Conservation (phyloP, 2,797 vertebrate species). For the Synaphobranchus kaupii region DNA sequence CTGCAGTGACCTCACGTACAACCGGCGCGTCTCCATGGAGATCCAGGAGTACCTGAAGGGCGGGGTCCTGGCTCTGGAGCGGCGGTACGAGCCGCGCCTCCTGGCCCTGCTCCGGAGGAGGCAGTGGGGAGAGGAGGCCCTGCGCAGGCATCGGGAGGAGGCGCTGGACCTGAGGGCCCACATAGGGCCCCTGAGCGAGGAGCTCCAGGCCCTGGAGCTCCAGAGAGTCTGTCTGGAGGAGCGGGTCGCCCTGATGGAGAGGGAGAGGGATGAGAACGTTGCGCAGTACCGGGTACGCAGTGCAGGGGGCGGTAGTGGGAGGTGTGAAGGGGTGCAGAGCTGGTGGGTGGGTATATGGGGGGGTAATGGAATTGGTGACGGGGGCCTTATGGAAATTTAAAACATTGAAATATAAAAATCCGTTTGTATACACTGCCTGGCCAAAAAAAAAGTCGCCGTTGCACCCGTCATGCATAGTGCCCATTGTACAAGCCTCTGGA, state of each 20-base stretch:
- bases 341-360: too few relatives aligned
- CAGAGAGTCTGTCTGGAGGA: conserved; percentile 80
- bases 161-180: conserved; percentile 72
- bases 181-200: conserved; percentile 75
- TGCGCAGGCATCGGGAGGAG: conserved; percentile 78
- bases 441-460: too few relatives aligned
- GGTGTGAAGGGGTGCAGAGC: too few relatives aligned
- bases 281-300: conserved; percentile 74
- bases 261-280: conserved; percentile 74
- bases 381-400: too few relatives aligned
- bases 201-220: conserved; percentile 70
- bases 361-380: too few relatives aligned
- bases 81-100: conserved; percentile 83
- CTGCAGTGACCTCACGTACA: conserved; percentile 78
- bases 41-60: conserved; percentile 81
- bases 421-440: too few relatives aligned
- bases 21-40: conserved; percentile 74
- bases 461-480: too few relatives aligned
- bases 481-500: too few relatives aligned
- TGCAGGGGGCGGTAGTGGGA: neutral
- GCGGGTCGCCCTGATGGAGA: conserved; percentile 75
- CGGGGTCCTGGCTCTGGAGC: conserved; percentile 76
- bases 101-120: conserved; percentile 76
- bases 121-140: conserved; percentile 72
- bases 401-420: too few relatives aligned